These are phyloP conservation scores for Rhopalosiphum maidis DNA, from an alignment of 1,140 invertebrate genomes.

Conservation along the genomic window DNA sequence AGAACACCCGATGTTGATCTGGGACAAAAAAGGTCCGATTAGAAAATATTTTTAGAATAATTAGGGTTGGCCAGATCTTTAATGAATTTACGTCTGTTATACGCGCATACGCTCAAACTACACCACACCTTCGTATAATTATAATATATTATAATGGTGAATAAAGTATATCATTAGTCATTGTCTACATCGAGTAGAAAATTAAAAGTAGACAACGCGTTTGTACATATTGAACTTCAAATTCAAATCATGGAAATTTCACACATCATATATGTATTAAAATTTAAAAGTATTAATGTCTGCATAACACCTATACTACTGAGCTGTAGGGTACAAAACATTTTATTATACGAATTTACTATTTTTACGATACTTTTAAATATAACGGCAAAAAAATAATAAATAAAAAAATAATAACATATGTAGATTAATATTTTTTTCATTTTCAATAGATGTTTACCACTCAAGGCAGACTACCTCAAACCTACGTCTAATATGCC, in stretches of 20 bases:
- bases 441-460: not conserved
- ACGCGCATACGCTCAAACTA: not conserved
- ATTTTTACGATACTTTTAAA: not conserved
- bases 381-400: not conserved
- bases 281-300: not conserved
- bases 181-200: not conserved
- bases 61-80: not conserved
- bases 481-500: not conserved
- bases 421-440: not conserved
- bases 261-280: not conserved
- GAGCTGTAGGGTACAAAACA: not conserved
- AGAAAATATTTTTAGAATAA: not conserved
- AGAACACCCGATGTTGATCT: not conserved
- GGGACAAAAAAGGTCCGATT: not conserved
- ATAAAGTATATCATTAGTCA: not conserved
- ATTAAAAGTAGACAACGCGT: not conserved
- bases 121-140: not conserved
- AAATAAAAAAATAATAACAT: not conserved
- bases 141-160: not conserved
- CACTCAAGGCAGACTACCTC: not conserved
- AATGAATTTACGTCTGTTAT: not conserved
- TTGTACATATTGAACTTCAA: not conserved
- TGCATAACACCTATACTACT: not conserved
- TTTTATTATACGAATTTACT: not conserved
- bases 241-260: not conserved